Conservation (phyloP, 2,113 vertebrate species). For the Rissa tridactyla region DNA sequence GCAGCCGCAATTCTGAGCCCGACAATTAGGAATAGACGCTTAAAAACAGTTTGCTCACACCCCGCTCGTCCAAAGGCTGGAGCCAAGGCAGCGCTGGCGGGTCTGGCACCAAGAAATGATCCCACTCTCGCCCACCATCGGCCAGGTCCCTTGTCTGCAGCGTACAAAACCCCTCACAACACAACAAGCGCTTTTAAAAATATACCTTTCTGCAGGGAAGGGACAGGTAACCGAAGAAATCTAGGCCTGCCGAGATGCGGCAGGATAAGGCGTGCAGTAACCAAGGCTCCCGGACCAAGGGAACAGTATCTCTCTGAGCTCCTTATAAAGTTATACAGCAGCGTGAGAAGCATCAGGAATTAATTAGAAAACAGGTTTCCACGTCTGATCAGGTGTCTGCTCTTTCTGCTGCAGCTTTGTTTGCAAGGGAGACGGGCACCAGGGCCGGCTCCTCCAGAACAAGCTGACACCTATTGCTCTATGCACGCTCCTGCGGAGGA, state of each 20-base stretch:
- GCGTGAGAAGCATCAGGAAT: background rate
- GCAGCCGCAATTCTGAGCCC: background rate
- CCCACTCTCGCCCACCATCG: background rate
- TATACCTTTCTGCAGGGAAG: background rate
- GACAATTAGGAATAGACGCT: rapidly evolving
- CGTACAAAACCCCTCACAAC: background rate
- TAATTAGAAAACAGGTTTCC: slow-evolving; percentile 18
- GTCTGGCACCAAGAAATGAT: background rate
- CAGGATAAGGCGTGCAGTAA: background rate
- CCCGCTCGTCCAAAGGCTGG: rapidly evolving
- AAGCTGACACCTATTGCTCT: background rate
- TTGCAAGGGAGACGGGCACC: background rate
- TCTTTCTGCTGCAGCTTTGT: background rate
- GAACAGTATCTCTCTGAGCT: background rate
- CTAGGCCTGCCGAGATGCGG: background rate
- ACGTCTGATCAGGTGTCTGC: background rate
- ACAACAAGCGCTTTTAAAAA: rapidly evolving
- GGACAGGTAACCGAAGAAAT: background rate
- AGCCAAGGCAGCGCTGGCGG: background rate
- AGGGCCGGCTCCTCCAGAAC: background rate
- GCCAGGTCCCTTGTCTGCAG: background rate
- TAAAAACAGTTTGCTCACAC: background rate
- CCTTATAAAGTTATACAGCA: background rate
- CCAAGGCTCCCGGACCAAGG: background rate
- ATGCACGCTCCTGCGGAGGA: rapidly evolving